Evolutionary conservation across 2,113 vertebrate genomes (phyloP).

Genomic region (Spilogale gracilis): DNA sequence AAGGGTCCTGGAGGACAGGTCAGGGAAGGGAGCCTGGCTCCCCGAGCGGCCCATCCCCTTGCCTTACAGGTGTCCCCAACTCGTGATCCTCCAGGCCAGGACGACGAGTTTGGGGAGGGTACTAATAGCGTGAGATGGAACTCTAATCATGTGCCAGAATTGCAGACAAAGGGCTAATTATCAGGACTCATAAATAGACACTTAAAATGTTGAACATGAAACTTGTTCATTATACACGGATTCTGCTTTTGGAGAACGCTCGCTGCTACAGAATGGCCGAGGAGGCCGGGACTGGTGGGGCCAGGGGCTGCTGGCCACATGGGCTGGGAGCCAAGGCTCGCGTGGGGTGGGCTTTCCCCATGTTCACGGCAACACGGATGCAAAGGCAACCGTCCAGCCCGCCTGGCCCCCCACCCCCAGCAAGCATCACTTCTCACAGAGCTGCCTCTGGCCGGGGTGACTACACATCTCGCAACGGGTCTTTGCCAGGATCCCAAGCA

Average conservation of each 20-base stretch:
- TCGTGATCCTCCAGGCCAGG: conserved; percentile 24
- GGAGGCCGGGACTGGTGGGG: conserved; percentile 53
- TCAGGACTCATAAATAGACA: conserved; percentile 78
- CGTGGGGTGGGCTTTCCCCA: background rate
- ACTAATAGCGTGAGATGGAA: conserved; percentile 61
- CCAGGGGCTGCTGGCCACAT: background rate
- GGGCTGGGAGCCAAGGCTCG: conserved; percentile 34
- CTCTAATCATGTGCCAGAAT: conserved; percentile 60
- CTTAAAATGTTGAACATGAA: conserved; percentile 79
- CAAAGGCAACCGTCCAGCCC: conserved; percentile 27
- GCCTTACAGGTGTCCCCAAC: conserved; percentile 49
- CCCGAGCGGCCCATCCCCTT: background rate
- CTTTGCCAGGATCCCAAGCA: conserved; percentile 87
- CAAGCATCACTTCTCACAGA: conserved; percentile 77
- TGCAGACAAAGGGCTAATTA: conserved; percentile 86
- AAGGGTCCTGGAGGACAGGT: background rate
- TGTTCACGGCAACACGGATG: background rate
- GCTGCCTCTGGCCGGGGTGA: conserved; percentile 84
- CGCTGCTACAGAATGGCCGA: conserved; percentile 33
- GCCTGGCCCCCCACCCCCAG: conserved; percentile 50
- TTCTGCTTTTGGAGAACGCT: conserved; percentile 70
- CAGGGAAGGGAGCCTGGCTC: background rate
- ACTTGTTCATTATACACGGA: conserved; percentile 78
- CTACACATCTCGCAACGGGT: conserved; percentile 85
- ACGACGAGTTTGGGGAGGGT: conserved; percentile 70